These are phyloP conservation scores for Ceriagrion tenellum DNA, from an alignment of 2,888 invertebrate species.

Conservation along the genomic window DNA sequence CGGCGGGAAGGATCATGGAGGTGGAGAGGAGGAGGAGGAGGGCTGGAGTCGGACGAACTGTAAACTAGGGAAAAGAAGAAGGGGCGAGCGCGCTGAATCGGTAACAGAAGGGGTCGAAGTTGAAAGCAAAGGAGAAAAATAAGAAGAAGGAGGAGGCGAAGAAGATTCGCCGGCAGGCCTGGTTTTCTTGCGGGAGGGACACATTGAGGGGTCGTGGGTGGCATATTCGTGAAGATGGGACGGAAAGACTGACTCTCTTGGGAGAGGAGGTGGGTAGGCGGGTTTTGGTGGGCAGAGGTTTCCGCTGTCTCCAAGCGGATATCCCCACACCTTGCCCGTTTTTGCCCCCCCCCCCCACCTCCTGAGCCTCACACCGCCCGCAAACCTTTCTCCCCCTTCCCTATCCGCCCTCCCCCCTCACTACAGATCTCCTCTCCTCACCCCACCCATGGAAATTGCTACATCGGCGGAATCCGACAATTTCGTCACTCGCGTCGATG, in stretches of 20 bases:
- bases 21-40: not conserved
- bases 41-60: not conserved
- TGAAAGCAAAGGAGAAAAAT: not conserved
- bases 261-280: not conserved
- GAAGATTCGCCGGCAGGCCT: conserved; percentile 1
- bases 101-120: not conserved
- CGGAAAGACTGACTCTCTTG: not conserved
- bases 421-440: too few relatives aligned
- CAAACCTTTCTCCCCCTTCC: too few relatives aligned
- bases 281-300: not conserved
- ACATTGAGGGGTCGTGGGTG: not conserved
- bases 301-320: conserved; percentile 29
- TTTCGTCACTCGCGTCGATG: not conserved
- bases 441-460: not conserved
- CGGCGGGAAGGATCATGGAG: not conserved
- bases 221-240: conserved; percentile 36
- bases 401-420: not conserved
- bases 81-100: too few relatives aligned
- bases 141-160: not conserved
- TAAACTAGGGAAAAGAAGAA: not conserved
- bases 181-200: not conserved
- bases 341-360: not conserved
- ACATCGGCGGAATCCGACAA: not conserved
- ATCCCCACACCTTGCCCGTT: not conserved
- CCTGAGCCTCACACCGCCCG: not conserved